Conservation (phyloP, 2,888 invertebrate genomes). For the Cheilosia vernalis region DNA sequence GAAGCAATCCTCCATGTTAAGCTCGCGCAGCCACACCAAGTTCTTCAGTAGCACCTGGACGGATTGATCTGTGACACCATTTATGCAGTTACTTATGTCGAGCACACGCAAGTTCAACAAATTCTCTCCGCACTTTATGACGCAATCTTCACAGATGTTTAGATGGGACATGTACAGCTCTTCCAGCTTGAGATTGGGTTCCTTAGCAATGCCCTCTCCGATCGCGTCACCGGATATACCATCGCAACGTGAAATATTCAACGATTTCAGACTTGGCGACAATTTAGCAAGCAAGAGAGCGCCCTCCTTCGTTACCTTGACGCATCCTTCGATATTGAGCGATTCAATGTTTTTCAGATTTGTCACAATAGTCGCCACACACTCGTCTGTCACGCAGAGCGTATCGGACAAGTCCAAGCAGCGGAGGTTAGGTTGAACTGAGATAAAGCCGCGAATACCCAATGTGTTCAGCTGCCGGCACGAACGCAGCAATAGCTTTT, state of each 20-base stretch:
- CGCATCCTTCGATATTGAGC: slow-evolving; percentile 87
- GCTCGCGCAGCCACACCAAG: slow-evolving; percentile 85
- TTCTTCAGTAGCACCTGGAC: slow-evolving; percentile 88
- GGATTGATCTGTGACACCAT: slow-evolving; percentile 88
- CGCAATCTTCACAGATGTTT: slow-evolving; percentile 86
- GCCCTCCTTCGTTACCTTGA: slow-evolving; percentile 87
- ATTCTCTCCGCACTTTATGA: slow-evolving; percentile 86
- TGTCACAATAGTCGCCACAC: slow-evolving; percentile 86
- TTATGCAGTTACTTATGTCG: slow-evolving; percentile 88
- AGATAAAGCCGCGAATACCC: slow-evolving; percentile 78
- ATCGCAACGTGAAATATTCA: slow-evolving; percentile 89
- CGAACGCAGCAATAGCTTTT: slow-evolving; percentile 78
- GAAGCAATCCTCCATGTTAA: slow-evolving; percentile 87
- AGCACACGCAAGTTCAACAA: slow-evolving; percentile 86
- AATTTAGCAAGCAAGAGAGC: slow-evolving; percentile 85
- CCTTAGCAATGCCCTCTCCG: slow-evolving; percentile 85
- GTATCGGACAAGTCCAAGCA: slow-evolving; percentile 87
- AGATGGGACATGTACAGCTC: slow-evolving; percentile 86
- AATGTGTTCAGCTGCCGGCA: slow-evolving; percentile 80
- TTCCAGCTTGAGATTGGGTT: slow-evolving; percentile 84
- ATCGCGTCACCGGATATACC: slow-evolving; percentile 86
- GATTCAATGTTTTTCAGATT: slow-evolving; percentile 85
- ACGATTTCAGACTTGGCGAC: slow-evolving; percentile 84
- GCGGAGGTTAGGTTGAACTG: slow-evolving; percentile 85
- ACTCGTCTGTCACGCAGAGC: slow-evolving; percentile 87